Conservation (phyloP, 2,797 vertebrate genomes). For the Mus caroli region DNA sequence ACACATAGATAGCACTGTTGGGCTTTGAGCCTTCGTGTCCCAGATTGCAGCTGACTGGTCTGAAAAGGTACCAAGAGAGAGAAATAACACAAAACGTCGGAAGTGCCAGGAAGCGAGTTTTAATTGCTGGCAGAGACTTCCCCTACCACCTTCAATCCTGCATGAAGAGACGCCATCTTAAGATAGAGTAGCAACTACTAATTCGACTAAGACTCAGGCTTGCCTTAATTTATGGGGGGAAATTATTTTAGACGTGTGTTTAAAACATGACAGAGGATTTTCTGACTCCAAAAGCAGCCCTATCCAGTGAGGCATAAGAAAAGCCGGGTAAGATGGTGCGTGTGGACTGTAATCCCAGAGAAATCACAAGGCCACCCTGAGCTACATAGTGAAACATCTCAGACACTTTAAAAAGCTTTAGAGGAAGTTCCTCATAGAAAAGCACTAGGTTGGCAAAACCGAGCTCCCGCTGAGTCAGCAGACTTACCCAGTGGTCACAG, state of each 20-base stretch:
- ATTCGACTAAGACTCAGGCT: neutral
- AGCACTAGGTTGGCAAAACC: neutral
- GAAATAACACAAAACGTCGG: neutral
- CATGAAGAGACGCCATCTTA: neutral
- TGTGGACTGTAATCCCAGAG: neutral
- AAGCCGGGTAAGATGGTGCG: neutral
- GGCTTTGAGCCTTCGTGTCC: neutral
- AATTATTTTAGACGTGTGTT: neutral
- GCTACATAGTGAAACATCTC: neutral
- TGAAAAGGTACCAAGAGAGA: neutral
- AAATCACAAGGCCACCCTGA: neutral
- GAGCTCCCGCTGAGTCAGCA: too few relatives aligned
- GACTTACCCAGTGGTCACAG: neutral
- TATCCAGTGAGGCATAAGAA: neutral
- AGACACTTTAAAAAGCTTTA: too few relatives aligned
- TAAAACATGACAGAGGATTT: neutral
- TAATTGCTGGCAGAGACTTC: neutral
- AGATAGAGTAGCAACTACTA: neutral
- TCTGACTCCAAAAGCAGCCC: neutral
- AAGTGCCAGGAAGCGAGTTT: neutral
- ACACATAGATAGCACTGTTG: neutral
- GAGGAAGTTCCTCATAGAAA: neutral
- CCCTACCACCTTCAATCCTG: neutral
- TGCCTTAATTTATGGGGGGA: too few relatives aligned
- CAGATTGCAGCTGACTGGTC: neutral